Evolutionary conservation across 2,888 invertebrate genomes (phyloP), one percentile per base, ranked within the genome.

Genomic region (Incurvaria masculella): DNA sequence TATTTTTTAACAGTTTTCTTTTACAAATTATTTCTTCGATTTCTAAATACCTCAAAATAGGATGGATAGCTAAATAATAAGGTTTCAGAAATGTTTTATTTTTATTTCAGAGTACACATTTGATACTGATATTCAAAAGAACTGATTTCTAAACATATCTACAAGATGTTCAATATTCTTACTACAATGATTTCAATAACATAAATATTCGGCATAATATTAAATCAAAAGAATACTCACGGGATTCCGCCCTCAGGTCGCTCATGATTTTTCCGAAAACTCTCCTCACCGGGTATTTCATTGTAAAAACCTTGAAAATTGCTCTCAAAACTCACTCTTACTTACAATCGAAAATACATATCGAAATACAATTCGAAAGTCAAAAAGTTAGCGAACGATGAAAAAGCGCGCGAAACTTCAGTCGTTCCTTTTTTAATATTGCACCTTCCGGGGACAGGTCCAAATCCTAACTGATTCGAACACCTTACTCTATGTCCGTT

Each of bases 381-480:
- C 21, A 17, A 11, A 10, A 40, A 39, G 11, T 42, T 4, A n/a
- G 33, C 42, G 20, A 43, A 43, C 21, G 42, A 45, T 14, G 5
- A 11, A 14, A 3, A 4, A 23, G 10, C 10, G 10, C 4, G 23
- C 4, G 23, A 23, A 23, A 23, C 23, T 23, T 23, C 10, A 4
- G 10, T 10, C 23, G 23, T 23, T 23, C 23, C 23, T 23, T 23
- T 23, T 23, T 23, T 6, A 23, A 18, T 59, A 61, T 65, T 65
- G 64, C 75, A 75, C 76, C 72, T 75, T 65, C 66, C 75, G 48
- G 67, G 55, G 56, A 67, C 74, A 73, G 67, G 68, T 71, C 70
- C 68, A 59, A 65, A 65, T 59, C 53, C 56, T 62, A 76, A 76
- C 76, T 76, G 62, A 67, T 63, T 63, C 53, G 63, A 56, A 53